Base-by-base conservation (phyloP, 2,113 vertebrate species). In the Eudyptes chrysolophus region DNA sequence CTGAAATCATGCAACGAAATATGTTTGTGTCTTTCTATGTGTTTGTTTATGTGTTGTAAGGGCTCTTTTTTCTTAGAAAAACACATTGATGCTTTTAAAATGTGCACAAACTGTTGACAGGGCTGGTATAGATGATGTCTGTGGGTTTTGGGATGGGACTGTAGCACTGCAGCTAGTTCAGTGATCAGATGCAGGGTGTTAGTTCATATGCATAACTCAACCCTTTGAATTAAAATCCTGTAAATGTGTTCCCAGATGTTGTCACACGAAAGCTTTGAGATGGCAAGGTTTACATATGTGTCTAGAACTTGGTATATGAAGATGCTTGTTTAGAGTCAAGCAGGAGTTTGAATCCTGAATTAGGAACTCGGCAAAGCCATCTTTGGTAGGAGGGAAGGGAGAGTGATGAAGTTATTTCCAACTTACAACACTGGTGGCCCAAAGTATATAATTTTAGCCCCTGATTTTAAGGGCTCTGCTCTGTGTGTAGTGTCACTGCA, bases 1-100 rank as follows among this genome's bases (percentile, higher is more conserved):
- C 49, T 92, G 79, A 96, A 95, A 84, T 87, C 6, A 95, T 83
- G 62, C n/a, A 84, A 89, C 93, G 44, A 87, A 66, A 49, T 85
- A 87, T 15, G 52, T 69, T 83, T 80, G 6, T 81, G 79, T 66
- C 55, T 77, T 84, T 84, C 88, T 89, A 5, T 46, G 44, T 81
- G 44, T 87, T 84, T 84, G 57, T 76, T 91, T 87, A 40, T 75
- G 34, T 68, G 77, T 92, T 70, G 10, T 62, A 95, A 93, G 19
- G 21, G 12, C 42, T 52, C 69, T 68, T 86, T 78, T 81, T 88
- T 94, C 55, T 81, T 3, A 4, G 74, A 92, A 86, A 92, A 93
- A 18, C 15, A 32, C 51, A 66, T 92, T 6, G 36, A 92, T 78
- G 40, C 30, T 89, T 95, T 94, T 71, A 78, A 94, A 94, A 89